These are phyloP conservation scores for Melanaphis sacchari DNA, from an alignment of 1,140 invertebrate species.

Conservation along the genomic window DNA sequence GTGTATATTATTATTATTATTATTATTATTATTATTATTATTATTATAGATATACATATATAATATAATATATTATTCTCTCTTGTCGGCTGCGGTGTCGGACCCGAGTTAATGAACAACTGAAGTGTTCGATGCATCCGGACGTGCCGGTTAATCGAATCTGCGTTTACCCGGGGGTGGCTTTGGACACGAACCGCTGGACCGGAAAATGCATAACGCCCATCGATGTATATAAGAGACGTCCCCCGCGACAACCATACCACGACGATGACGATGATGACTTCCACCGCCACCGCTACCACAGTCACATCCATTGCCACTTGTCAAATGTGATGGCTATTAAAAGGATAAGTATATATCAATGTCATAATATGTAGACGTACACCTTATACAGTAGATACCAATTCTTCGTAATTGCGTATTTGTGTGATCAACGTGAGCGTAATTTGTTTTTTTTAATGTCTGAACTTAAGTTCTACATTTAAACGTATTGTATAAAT, in stretches of 20 bases:
- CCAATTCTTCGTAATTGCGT: background rate
- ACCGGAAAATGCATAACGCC: slow-evolving; percentile 46
- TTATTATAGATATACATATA: background rate
- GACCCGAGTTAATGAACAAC: slow-evolving; percentile 48
- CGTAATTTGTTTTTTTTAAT: background rate
- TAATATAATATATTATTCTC: background rate
- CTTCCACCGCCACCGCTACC: too few relatives aligned
- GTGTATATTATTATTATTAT: background rate
- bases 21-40: background rate
- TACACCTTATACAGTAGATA: background rate
- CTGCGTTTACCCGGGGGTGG: slow-evolving; percentile 23
- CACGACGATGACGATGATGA: background rate
- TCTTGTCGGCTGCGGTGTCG: background rate
- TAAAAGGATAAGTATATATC: background rate
- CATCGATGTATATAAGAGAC: background rate
- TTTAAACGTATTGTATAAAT: background rate
- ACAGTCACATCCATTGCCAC: background rate
- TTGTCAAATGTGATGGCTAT: background rate
- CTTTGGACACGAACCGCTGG: background rate
- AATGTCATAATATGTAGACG: background rate
- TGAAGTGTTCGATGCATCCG: slow-evolving; percentile 53
- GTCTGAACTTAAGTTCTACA: background rate
- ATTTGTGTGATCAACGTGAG: background rate
- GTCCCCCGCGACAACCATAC: background rate
- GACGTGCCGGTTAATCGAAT: slow-evolving; percentile 47